phyloP scores from a whole-genome alignment of 2,797 vertebrate genomes.

The Parauchenoglanis ngamensis region DNA sequence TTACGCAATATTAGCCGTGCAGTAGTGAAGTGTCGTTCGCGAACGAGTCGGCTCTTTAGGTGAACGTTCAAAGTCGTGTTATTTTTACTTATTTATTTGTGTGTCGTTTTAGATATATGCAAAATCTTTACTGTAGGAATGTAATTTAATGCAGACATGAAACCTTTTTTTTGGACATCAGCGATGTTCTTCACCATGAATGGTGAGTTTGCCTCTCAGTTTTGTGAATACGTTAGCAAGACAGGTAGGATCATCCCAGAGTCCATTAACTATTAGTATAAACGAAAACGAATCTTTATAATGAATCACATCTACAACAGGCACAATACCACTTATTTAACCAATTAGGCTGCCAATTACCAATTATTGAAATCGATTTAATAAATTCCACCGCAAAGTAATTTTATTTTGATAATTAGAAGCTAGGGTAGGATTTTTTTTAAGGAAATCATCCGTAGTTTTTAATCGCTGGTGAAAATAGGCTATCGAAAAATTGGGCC shows the following conservation, averaged over 20 bases:
- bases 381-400: background rate
- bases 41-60: background rate
- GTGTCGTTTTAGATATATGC: background rate
- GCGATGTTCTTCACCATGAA: background rate
- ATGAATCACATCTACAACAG: background rate
- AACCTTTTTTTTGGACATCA: background rate
- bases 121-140: background rate
- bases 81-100: too few species aligned
- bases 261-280: background rate
- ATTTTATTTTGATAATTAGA: background rate
- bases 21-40: too few species aligned
- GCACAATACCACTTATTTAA: background rate
- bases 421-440: background rate
- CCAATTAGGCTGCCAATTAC: background rate
- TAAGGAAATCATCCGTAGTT: too few species aligned
- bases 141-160: background rate
- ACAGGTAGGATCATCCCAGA: background rate
- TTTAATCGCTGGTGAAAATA: too few species aligned
- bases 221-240: too few species aligned
- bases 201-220: background rate
- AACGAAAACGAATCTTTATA: background rate
- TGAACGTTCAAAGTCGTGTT: background rate
- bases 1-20: background rate
- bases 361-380: background rate
- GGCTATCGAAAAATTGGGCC: background rate